These are phyloP conservation scores for Osmerus eperlanus DNA, from an alignment of 2,113 vertebrate species.

Conservation along the genomic window DNA sequence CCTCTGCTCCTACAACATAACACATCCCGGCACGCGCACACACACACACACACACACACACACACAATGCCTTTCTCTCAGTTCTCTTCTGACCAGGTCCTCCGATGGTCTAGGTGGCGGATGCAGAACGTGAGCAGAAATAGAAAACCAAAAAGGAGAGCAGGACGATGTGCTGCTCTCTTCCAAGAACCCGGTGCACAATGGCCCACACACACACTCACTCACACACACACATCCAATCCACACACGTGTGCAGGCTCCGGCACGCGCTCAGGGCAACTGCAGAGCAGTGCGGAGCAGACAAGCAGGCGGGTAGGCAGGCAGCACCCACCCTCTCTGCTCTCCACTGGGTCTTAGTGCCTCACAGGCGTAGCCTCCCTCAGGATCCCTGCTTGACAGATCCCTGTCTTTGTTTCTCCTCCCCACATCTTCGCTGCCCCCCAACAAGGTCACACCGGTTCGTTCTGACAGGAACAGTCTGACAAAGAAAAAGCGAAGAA, in stretches of 20 bases:
- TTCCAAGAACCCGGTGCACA: constrained; percentile 34
- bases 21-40: no score
- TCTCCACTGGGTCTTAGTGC: constrained; percentile 75
- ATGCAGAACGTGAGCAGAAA: constrained; percentile 24
- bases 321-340: constrained; percentile 37
- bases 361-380: constrained; percentile 12
- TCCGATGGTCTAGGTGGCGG: constrained; percentile 45
- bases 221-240: constrained; percentile 30
- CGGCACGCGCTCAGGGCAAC: constrained; percentile 58
- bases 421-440: not conserved
- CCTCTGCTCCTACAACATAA: constrained; percentile 22
- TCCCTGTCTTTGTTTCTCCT: not conserved
- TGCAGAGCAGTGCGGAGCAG: constrained; percentile 65
- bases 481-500: no score
- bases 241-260: constrained; percentile 28
- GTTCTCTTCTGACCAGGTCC: constrained; percentile 38
- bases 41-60: constrained; percentile 27
- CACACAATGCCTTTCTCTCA: constrained; percentile 34
- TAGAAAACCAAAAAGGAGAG: constrained; percentile 19
- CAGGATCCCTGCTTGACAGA: not conserved
- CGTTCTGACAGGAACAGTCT: not conserved
- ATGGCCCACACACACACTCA: constrained; percentile 14
- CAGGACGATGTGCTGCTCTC: constrained; percentile 22
- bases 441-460: constrained; percentile 30
- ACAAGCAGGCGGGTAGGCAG: constrained; percentile 54